Evolutionary conservation across 2,888 invertebrate genomes (phyloP), one percentile per base, ranked within the genome.

Genomic region (Acleris emargana): DNA sequence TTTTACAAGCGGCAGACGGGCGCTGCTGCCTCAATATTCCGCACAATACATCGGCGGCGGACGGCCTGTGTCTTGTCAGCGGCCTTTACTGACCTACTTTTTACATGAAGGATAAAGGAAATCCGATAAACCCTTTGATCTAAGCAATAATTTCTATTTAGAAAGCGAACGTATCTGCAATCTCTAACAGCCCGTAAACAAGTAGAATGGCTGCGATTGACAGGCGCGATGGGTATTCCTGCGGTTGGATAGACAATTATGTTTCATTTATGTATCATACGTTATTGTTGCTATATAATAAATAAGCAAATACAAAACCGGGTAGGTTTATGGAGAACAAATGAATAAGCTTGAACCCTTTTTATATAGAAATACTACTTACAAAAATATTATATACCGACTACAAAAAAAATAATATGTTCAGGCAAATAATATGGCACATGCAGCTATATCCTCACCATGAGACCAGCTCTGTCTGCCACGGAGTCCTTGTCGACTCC

Each of bases 401-500:
- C 6, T 28, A 28, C 25, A 28, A 9, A 9, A 1, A 9, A 28
- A 28, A 9, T 28, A 28, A 9, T 28, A 28, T 9, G 28, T 9
- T 28, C 2, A 28, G 9, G 32, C 32, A 32, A 2, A 32, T 32
- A 7, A 32, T 32, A 7, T 1, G 32, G 1, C 32, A 32, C 32
- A 3, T 32, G 2, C 32, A 9, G 42, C 3, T 13, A 38, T 3
- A 42, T 22, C 28, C 78, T 79, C 87, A 96, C 97, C 96, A 97
- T 95, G 42, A 98, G 94, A 52, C 98, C 98, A 67, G 97, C 96
- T 81, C 97, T 94, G 84, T 98, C 98, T 1, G 98, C 98, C 0
- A 98, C 97, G 61, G 98, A 98, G 76, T 97, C 97, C 82, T 97
- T 96, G 89, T 99, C 98, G 62, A 99, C 98, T 43, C 98, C 98